Percentiles rank a stretch among this genome's conserved stretches.
phyloP scores from a whole-genome alignment of 2,888 invertebrate species.

The Erebia palarica region DNA sequence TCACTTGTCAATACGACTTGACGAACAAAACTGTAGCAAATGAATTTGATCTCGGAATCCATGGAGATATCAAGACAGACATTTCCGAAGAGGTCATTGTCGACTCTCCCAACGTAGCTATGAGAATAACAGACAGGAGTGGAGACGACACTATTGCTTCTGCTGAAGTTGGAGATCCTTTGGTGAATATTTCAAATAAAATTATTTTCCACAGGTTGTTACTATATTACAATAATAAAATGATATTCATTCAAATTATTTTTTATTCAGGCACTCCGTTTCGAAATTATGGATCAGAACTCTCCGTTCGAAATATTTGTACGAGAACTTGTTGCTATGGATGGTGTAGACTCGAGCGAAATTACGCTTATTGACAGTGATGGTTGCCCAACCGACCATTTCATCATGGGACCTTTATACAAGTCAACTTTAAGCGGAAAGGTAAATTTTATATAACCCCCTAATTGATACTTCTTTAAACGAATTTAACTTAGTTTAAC shows the following conservation, averaged over 20 bases:
- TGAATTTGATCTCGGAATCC: constrained; percentile 94
- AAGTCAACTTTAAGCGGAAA: constrained; percentile 91
- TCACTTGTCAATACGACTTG: constrained; percentile 96
- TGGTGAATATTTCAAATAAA: constrained; percentile 67
- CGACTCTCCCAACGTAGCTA: constrained; percentile 96
- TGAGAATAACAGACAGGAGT: constrained; percentile 94
- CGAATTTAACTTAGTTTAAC: background rate
- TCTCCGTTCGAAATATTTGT: constrained; percentile 98
- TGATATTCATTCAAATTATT: background rate
- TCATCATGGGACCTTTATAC: constrained; percentile 96
- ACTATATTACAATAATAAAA: background rate
- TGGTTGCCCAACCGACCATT: constrained; percentile 96
- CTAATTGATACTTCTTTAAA: constrained; percentile 11
- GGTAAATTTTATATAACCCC: constrained; percentile 67
- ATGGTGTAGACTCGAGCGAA: constrained; percentile 95
- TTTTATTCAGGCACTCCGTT: constrained; percentile 86
- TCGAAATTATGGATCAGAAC: constrained; percentile 95
- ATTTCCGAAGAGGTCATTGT: constrained; percentile 95
- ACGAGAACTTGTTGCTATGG: constrained; percentile 96
- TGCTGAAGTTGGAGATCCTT: constrained; percentile 95
- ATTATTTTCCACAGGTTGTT: background rate
- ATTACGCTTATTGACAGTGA: constrained; percentile 95
- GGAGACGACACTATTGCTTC: constrained; percentile 92
- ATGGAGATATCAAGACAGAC: constrained; percentile 93
- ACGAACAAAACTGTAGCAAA: constrained; percentile 97